Evolutionary conservation across 2,888 invertebrate genomes (phyloP), one percentile per base, ranked within the genome.

Genomic region (Macrophya annulata): DNA sequence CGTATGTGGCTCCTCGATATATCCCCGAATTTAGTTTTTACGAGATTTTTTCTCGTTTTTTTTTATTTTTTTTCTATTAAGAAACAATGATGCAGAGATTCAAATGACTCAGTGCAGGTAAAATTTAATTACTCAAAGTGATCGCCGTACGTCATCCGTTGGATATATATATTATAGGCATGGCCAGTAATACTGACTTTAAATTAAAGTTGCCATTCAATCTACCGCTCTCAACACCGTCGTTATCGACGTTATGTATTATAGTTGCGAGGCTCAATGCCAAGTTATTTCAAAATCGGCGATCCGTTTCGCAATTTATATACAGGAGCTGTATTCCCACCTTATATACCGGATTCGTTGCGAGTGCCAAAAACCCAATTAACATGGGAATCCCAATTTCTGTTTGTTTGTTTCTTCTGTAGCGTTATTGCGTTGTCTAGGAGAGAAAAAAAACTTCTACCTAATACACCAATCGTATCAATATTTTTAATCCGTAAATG

Each of bases 291-390:
- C 77, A 77, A 77, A 77, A 77, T 21, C 31, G 31, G 9, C 48
- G 77, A 43, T 55, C 8, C 48, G 40, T 77, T 77, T 77, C 77
- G 77, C 55, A 77, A 77, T 31, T 25, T 55, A 55, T 55, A 55
- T 8, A 31, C n/a, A 45, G 12, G 8, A 9, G 31, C 62, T 62
- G 4, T 62, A 43, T 12, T 31, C 31, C 43, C 68, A 31, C 43
- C 72, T 55, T 51, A 1, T 31, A 37, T 77, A 51, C 51, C 77
- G 48, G 31, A 77, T 77, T 77, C 77, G 31, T 77, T 17, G 77
- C 37, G 77, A 51, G 77, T 77, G 51, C 77, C 77, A 77, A 55
- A 77, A 77, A 77, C 48, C 51, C 25, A 77, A 77, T 51, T 51
- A 77, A 77, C 37, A 31, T 37, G 77, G 77, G 77, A 77, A 37